Base-by-base conservation (phyloP, 2,888 invertebrate species). In the Thyatira batis region DNA sequence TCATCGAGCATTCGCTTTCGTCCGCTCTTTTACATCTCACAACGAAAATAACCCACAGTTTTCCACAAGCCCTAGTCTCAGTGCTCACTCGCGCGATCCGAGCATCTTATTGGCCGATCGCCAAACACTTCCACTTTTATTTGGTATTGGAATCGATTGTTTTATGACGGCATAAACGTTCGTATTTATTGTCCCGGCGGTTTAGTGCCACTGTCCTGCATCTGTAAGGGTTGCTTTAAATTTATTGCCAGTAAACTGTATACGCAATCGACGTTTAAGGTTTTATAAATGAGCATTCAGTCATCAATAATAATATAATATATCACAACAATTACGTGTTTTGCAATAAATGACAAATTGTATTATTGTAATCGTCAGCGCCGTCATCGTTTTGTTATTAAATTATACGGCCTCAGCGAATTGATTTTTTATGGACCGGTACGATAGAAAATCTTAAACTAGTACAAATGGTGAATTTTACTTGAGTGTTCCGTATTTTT, bases 61-160 rank as follows among this genome's bases (percentile, higher is more conserved):
- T 80, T 75, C 68, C 73, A 69, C 70, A 69, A 78, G 68, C 78
- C 73, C 80, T 82, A 77, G 76, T 79, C 76, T 74, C 71, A 58
- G 70, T 72, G 66, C 71, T 76, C 76, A 65, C 69, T 74, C 66
- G 72, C 64, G 64, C 71, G 61, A 78, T 69, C 70, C 68, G 77
- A 73, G 74, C 78, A 71, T 80, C 80, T 85, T 78, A 85, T 86
- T 90, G 91, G 90, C 87, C 69, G 62, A 45, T 59, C 75, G 86
- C 90, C 89, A 89, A 83, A 60, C 75, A 80, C 77, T 84, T 78
- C 74, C 67, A 83, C 82, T 84, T 87, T 86, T 85, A 86, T 86
- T 85, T 75, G 74, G 77, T 80, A 80, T 79, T 73, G 69, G 70
- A 80, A 87, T 89, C 85, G 87, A 90, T 88, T 83, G 85, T 76